Base-by-base conservation (phyloP, 2,797 vertebrate genomes). In the Lates japonicus region DNA sequence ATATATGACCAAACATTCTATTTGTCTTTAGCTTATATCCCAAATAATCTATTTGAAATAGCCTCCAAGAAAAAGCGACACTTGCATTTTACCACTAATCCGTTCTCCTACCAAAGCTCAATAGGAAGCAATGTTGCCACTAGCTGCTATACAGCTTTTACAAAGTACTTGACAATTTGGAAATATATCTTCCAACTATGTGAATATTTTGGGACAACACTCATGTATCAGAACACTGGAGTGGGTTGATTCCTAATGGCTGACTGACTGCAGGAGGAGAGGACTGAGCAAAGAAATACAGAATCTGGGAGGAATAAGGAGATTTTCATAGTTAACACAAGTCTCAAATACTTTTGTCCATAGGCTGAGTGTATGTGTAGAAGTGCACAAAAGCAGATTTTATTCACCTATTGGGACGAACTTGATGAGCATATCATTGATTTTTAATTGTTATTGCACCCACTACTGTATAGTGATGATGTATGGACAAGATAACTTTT, bases 61-160 rank as follows among this genome's bases (percentile, higher is more conserved):
- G 81, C 73, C 77, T 82, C 62, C n/a, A n/a, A 75, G 80, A 75
- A 78, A 70, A 80, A 77, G 65, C 49, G 4, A 81, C 68, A 81
- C 69, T 84, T 76, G 80, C 64, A 76, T 86, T 83, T 49, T n/a
- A 61, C 54, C 49, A 31, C 84, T 90, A 89, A 92, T 91, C 85
- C 74, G 66, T 75, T 73, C 75, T 67, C 48, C 74, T 78, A 67
- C 76, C 58, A 62, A 65, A 54, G 70, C 73, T 60, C 76, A 68
- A 72, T 37, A 71, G 59, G 46, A 86, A 44, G 77, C 52, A 71
- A 51, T n/a, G 42, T 58, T 79, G 83, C 85, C 80, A 80, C 14
- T 16, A 74, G 80, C 80, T 80, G 55, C 82, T n/a, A n/a, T n/a
- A n/a, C n/a, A 74, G 73, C 81, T 70, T 70, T 71, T n/a, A n/a